A percentile compares a stretch with the other conserved stretches of the same genome.
These are phyloP conservation scores for Leptura quadrifasciata DNA, from an alignment of 2,888 invertebrate species.

Conservation along the genomic window DNA sequence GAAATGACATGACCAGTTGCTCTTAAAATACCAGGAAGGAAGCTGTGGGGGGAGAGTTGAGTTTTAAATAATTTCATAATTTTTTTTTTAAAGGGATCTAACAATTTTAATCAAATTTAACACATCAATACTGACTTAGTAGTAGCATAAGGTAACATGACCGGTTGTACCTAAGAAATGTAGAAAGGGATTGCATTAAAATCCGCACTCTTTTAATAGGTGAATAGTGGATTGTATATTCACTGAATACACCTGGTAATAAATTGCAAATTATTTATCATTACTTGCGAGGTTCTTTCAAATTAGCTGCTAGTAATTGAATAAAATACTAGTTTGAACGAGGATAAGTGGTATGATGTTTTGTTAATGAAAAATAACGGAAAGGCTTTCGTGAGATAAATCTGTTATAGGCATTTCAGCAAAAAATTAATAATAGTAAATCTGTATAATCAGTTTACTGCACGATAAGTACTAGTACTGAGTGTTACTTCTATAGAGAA, in stretches of 20 bases:
- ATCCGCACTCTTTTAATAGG: slow-evolving; percentile 4
- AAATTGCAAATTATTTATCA: slow-evolving; percentile 21
- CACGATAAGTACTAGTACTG: neutral
- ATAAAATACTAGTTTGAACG: slow-evolving; percentile 12
- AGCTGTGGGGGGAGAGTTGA: too few relatives aligned
- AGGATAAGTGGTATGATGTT: slow-evolving; percentile 13
- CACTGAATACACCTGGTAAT: slow-evolving; percentile 6
- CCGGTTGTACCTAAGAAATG: too few relatives aligned
- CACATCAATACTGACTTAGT: too few relatives aligned
- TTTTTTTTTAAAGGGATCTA: too few relatives aligned
- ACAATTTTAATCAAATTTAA: too few relatives aligned
- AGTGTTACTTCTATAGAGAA: too few relatives aligned
- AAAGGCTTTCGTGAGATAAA: slow-evolving; percentile 15
- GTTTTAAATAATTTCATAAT: too few relatives aligned
- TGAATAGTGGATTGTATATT: slow-evolving; percentile 3
- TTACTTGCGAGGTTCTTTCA: slow-evolving; percentile 10
- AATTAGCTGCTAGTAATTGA: slow-evolving; percentile 22
- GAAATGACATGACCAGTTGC: too few relatives aligned
- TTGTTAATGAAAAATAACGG: slow-evolving; percentile 13
- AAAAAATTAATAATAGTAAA: neutral
- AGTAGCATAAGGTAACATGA: too few relatives aligned
- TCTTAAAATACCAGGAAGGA: too few relatives aligned
- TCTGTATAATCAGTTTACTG: neutral
- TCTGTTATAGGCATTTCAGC: neutral
- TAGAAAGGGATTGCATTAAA: too few relatives aligned